Conservation (phyloP, 2,797 vertebrate genomes). For the Pseudochaenichthys georgianus region DNA sequence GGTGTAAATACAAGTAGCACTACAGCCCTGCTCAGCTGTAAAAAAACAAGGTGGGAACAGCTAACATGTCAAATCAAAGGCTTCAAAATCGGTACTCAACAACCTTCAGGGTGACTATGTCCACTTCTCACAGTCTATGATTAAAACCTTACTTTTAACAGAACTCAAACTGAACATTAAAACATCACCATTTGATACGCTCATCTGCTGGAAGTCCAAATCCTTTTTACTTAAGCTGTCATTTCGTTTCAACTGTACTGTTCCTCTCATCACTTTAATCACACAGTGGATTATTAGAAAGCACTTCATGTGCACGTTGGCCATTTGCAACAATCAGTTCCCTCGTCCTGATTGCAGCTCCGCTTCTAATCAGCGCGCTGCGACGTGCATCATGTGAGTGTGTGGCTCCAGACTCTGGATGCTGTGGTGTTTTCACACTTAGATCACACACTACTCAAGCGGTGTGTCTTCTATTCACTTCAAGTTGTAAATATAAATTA, state of each 20-base stretch:
- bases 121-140: too few species aligned
- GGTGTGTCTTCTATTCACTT: not conserved
- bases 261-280: not conserved
- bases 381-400: constrained; percentile 9
- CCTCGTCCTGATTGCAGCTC: constrained; percentile 29
- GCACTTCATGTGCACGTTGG: constrained; percentile 3
- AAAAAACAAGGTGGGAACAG: too few species aligned
- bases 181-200: not conserved
- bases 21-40: too few species aligned
- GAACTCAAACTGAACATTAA: not conserved
- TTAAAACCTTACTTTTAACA: not conserved
- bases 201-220: not conserved
- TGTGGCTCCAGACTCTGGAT: not conserved
- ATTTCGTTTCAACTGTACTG: not conserved
- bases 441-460: constrained; percentile 8
- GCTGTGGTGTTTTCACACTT: not conserved
- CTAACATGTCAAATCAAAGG: too few species aligned
- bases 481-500: constrained; percentile 25
- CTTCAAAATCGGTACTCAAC: too few species aligned
- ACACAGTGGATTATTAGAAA: not conserved
- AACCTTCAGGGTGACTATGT: too few species aligned
- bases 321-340: constrained; percentile 40
- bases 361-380: constrained; percentile 5
- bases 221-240: constrained; percentile 7
- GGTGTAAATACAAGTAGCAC: too few species aligned